Percentiles rank a stretch among this genome's conserved stretches.
These are phyloP conservation scores for Cyrtorhinus lividipennis DNA, from an alignment of 1,140 invertebrate genomes.

Conservation along the genomic window DNA sequence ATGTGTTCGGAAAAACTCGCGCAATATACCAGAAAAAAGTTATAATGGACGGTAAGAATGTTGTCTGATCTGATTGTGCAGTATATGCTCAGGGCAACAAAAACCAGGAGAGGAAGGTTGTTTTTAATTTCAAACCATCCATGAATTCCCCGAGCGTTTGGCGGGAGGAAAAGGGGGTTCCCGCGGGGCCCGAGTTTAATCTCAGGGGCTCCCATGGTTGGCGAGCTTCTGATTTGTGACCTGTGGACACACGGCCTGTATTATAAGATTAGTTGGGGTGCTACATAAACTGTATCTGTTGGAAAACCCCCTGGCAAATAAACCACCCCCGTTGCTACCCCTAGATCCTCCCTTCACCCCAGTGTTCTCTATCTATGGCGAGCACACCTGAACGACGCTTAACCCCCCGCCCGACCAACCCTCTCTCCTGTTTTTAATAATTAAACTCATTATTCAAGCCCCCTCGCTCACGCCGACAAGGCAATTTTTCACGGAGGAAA, in stretches of 20 bases:
- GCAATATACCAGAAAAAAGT: not conserved
- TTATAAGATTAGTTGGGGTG: constrained; percentile 2
- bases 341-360: too few relatives aligned
- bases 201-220: not conserved
- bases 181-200: not conserved
- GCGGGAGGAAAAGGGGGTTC: not conserved
- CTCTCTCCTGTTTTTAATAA: not conserved
- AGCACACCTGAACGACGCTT: not conserved
- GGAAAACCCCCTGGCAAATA: not conserved
- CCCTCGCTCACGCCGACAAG: not conserved
- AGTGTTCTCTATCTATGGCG: not conserved
- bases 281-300: constrained; percentile 2
- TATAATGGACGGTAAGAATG: not conserved
- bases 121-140: constrained; percentile 1
- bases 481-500: not conserved
- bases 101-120: not conserved
- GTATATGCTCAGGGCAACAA: not conserved
- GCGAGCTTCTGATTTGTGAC: not conserved
- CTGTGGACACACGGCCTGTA: constrained; percentile 9
- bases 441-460: constrained; percentile 1
- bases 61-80: not conserved
- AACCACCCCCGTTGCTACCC: not conserved
- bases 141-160: not conserved
- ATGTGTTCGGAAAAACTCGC: too few relatives aligned
- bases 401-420: not conserved